Conservation (phyloP, 2,888 invertebrate genomes). For the Sisyra terminalis region DNA sequence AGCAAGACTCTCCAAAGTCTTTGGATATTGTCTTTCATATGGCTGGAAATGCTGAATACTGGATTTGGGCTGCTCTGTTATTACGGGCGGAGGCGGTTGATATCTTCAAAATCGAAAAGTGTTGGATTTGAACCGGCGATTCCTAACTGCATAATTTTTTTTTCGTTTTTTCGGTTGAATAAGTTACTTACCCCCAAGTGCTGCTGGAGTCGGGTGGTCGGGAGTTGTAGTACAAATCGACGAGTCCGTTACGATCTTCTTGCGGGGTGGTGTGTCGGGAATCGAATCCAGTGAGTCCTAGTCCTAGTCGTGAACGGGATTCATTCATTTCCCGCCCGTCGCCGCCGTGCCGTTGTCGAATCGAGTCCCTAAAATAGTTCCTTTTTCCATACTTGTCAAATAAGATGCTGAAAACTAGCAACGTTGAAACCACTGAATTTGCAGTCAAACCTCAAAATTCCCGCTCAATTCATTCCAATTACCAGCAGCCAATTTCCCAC, state of each 20-base stretch:
- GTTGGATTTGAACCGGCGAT: no score
- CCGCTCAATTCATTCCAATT: neutral
- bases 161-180: neutral
- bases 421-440: no score
- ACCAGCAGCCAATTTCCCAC: neutral
- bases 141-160: no score
- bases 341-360: constrained; percentile 41
- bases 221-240: constrained; percentile 70
- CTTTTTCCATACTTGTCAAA: neutral
- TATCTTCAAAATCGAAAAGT: constrained; percentile 28
- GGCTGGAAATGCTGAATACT: constrained; percentile 69
- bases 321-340: constrained; percentile 67
- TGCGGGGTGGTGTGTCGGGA: constrained; percentile 35
- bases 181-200: constrained; percentile 30
- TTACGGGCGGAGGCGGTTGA: constrained; percentile 74
- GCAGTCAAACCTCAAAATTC: no score
- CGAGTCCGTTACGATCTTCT: constrained; percentile 40
- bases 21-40: constrained; percentile 72
- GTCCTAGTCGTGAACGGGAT: constrained; percentile 56
- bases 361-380: constrained; percentile 20
- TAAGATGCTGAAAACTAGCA: neutral
- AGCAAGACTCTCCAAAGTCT: constrained; percentile 78
- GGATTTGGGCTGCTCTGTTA: constrained; percentile 80
- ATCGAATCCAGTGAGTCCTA: constrained; percentile 48
- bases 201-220: constrained; percentile 44